Percentiles rank a stretch among this genome's conserved stretches.
Evolutionary conservation across 2,113 vertebrate genomes (phyloP).

Genomic region (Pterophyllum scalare): DNA sequence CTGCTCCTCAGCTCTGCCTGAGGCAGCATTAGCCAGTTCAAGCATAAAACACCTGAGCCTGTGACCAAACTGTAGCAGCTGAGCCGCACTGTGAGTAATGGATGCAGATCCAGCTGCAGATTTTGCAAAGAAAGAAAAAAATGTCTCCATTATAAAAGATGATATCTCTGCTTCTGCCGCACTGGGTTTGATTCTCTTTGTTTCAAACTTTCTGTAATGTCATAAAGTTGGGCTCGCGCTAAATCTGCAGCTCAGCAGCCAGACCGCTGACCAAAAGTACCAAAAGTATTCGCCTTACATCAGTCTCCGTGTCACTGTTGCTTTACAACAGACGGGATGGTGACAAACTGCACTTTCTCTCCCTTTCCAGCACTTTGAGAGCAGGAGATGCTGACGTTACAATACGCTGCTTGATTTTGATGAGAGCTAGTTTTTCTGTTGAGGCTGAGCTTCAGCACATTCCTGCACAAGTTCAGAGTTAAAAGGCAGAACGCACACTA

Average conservation of each 20-base stretch:
- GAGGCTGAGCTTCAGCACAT: conserved; percentile 47
- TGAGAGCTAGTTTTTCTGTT: background rate
- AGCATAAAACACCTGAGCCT: fast-evolving
- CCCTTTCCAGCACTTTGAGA: background rate
- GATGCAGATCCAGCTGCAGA: background rate
- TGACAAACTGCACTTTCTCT: background rate
- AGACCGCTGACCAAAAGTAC: background rate
- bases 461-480: conserved; percentile 31
- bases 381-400: conserved; percentile 26
- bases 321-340: background rate
- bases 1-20: no score
- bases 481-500: conserved; percentile 19
- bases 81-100: background rate
- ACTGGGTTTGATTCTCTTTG: fast-evolving
- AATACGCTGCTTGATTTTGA: background rate
- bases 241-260: background rate
- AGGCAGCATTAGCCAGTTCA: no score
- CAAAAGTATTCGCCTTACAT: background rate
- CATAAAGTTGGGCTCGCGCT: background rate
- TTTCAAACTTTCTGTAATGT: background rate
- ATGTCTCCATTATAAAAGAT: background rate
- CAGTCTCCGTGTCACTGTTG: background rate
- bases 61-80: background rate
- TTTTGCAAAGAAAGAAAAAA: background rate
- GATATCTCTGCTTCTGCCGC: background rate